phyloP scores from a whole-genome alignment of 1,140 invertebrate species.

The Triops longicaudatus region DNA sequence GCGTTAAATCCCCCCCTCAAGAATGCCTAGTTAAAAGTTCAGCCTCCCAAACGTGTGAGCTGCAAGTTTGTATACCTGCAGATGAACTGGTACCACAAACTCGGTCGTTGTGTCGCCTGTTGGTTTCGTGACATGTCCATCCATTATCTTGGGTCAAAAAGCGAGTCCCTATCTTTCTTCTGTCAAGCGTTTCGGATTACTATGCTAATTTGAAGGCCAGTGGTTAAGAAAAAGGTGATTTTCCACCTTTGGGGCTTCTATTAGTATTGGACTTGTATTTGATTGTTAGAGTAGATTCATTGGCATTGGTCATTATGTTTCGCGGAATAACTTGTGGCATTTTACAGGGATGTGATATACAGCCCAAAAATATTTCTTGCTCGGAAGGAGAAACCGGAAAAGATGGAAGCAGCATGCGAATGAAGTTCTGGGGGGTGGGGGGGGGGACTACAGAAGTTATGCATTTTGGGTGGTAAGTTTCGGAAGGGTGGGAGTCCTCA shows the following conservation, averaged over 20 bases:
- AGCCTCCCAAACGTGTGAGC: no score
- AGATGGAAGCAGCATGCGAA: background rate
- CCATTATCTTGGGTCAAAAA: background rate
- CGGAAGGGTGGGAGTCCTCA: constrained; percentile 4
- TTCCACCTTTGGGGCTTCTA: background rate
- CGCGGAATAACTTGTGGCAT: background rate
- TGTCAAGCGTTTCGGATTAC: background rate
- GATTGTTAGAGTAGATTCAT: no score
- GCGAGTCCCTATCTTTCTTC: background rate
- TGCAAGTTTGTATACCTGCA: background rate
- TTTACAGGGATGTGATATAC: background rate
- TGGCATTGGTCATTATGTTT: background rate
- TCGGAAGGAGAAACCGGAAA: background rate
- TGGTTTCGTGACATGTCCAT: constrained; percentile 12
- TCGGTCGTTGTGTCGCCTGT: background rate
- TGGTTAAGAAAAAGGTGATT: background rate
- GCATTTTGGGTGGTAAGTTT: background rate
- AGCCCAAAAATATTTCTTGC: background rate
- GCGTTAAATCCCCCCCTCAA: background rate
- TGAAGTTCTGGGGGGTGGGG: no score
- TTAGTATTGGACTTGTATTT: no score
- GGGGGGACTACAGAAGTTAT: background rate
- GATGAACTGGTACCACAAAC: background rate
- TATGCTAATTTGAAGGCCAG: background rate
- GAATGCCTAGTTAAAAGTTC: background rate